Conservation (phyloP, 2,888 invertebrate genomes). For the Alsophila aescularia region DNA sequence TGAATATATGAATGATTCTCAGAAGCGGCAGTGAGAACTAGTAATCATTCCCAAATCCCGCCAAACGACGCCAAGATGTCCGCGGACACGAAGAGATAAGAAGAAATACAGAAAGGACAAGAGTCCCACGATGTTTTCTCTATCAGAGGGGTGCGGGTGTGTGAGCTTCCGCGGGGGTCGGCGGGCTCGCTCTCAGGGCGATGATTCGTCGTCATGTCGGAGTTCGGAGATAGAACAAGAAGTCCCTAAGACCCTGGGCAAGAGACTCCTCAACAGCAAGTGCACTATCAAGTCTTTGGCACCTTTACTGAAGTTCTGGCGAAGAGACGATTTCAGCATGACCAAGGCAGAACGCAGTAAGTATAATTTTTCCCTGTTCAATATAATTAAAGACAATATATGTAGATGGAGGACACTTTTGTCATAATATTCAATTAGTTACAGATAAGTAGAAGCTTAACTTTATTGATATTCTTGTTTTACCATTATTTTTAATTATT, state of each 20-base stretch:
- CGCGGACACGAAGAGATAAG: conserved; percentile 80
- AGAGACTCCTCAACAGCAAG: conserved; percentile 69
- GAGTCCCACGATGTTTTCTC: conserved; percentile 78
- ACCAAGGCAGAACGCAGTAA: conserved; percentile 91
- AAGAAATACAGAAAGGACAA: conserved; percentile 73
- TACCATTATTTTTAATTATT: too few relatives aligned
- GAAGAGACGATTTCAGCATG: conserved; percentile 89
- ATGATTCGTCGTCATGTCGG: conserved; percentile 78
- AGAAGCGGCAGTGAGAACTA: conserved; percentile 5
- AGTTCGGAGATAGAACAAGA: conserved; percentile 81
- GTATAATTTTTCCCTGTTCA: too few relatives aligned
- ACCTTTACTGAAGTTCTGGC: conserved; percentile 88
- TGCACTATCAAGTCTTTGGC: conserved; percentile 83
- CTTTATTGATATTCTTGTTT: too few relatives aligned
- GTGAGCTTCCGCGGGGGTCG: conserved; percentile 73
- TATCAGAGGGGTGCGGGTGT: conserved; percentile 79
- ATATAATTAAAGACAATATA: too few relatives aligned
- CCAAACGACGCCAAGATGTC: conserved; percentile 73
- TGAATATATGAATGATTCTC: conserved; percentile 33
- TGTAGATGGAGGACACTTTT: too few relatives aligned
- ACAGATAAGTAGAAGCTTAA: neutral
- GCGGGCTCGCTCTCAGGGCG: conserved; percentile 68
- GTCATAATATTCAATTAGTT: neutral
- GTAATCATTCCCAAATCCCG: conserved; percentile 72
- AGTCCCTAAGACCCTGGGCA: conserved; percentile 69